These are phyloP conservation scores for Polyommatus iphigenia DNA, from an alignment of 2,888 invertebrate genomes.

Conservation along the genomic window DNA sequence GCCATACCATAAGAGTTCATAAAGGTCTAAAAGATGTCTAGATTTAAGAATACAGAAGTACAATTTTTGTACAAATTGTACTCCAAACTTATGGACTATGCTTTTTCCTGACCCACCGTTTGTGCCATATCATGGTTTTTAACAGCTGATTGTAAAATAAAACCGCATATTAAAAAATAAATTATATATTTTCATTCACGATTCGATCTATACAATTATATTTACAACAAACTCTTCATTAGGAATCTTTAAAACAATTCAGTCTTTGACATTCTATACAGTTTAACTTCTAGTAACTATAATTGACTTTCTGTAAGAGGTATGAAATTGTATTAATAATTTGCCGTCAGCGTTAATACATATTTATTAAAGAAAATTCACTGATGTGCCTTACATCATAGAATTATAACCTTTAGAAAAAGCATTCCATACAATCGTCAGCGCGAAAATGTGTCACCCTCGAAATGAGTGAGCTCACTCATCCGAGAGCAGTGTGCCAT, in stretches of 20 bases:
- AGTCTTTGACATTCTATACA: conserved; percentile 75
- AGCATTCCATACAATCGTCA: too few relatives aligned
- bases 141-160: conserved; percentile 38
- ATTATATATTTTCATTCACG: conserved; percentile 70
- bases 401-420: too few relatives aligned
- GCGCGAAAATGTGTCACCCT: too few relatives aligned
- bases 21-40: too few relatives aligned
- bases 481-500: too few relatives aligned
- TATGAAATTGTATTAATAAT: neutral
- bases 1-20: neutral
- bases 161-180: conserved; percentile 61
- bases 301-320: conserved; percentile 43
- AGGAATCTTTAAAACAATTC: conserved; percentile 67
- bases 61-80: neutral
- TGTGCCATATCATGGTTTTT: conserved; percentile 41
- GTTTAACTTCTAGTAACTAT: conserved; percentile 55
- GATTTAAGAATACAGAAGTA: neutral
- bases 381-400: neutral
- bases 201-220: conserved; percentile 58
- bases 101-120: conserved; percentile 35
- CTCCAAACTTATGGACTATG: neutral
- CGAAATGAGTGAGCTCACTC: too few relatives aligned
- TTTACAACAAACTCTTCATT: conserved; percentile 60
- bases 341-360: neutral
- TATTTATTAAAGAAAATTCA: neutral